Conservation (phyloP, 2,797 vertebrate species). For the Anolis apletophallus region DNA sequence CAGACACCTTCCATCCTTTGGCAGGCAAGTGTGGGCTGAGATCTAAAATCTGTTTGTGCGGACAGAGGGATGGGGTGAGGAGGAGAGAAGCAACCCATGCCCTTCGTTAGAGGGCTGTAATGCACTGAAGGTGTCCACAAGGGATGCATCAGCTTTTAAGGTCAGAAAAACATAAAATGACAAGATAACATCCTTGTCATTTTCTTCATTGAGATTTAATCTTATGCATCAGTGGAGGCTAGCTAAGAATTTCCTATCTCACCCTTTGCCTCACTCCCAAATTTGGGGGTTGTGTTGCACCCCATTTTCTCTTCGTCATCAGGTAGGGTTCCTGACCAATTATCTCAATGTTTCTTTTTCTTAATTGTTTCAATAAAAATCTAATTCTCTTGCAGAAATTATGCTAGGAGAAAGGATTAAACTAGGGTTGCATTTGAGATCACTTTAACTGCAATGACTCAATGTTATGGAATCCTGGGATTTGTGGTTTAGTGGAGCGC, state of each 20-base stretch:
- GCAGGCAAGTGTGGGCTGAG: not conserved
- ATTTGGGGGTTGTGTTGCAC: not conserved
- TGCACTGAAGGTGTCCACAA: not conserved
- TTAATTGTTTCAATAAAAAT: not conserved
- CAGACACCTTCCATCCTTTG: constrained; percentile 13
- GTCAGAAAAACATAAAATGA: constrained; percentile 22
- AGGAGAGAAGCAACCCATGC: not conserved
- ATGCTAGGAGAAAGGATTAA: too few relatives aligned
- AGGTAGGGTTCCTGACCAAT: not conserved
- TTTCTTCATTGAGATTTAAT: constrained; percentile 9
- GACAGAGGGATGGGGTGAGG: not conserved
- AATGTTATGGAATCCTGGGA: too few relatives aligned
- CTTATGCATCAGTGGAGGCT: not conserved
- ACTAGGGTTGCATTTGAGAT: too few relatives aligned
- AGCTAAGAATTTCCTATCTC: not conserved
- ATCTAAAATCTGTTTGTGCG: not conserved
- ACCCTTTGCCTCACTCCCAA: not conserved
- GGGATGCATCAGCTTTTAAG: not conserved
- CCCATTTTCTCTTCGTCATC: not conserved
- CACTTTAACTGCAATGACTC: too few relatives aligned
- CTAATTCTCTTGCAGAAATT: not conserved
- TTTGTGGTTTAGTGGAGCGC: too few relatives aligned
- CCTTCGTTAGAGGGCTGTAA: not conserved
- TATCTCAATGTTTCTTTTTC: not conserved
- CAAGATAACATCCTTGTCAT: not conserved